Conservation (phyloP, 2,888 invertebrate species). For the Ennomos fuscantarius region DNA sequence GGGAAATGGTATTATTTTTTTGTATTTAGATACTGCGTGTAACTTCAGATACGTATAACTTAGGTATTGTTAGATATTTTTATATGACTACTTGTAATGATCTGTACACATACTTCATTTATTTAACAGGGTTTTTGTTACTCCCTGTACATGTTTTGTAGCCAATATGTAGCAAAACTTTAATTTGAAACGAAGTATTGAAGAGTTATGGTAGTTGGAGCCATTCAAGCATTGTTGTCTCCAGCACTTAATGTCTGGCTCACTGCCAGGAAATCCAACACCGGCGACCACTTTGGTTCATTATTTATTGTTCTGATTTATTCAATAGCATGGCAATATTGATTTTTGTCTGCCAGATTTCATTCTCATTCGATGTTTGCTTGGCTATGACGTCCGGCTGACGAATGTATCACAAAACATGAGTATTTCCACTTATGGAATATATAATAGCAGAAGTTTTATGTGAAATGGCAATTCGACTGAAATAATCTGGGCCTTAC, state of each 20-base stretch:
- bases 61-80: too few relatives aligned
- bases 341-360: not conserved
- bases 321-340: slow-evolving; percentile 20
- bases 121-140: too few relatives aligned
- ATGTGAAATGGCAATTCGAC: too few relatives aligned
- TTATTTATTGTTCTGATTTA: slow-evolving; percentile 39
- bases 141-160: too few relatives aligned
- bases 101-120: too few relatives aligned
- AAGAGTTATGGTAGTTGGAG: slow-evolving; percentile 20
- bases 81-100: too few relatives aligned
- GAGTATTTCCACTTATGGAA: not conserved
- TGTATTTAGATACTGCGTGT: too few relatives aligned
- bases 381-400: slow-evolving; percentile 8
- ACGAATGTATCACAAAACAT: slow-evolving; percentile 2
- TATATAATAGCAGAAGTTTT: too few relatives aligned
- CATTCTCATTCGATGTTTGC: slow-evolving; percentile 12
- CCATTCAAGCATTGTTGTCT: slow-evolving; percentile 23
- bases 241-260: slow-evolving; percentile 26
- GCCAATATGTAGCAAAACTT: slow-evolving; percentile 4
- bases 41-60: too few relatives aligned
- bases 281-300: slow-evolving; percentile 20
- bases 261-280: slow-evolving; percentile 28
- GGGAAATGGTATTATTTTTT: too few relatives aligned
- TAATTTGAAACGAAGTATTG: slow-evolving; percentile 23
- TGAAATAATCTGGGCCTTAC: too few relatives aligned